Percentiles rank a stretch among this genome's conserved stretches.
Conservation (phyloP, 2,113 vertebrate genomes). For the Cynopterus brachyotis region DNA sequence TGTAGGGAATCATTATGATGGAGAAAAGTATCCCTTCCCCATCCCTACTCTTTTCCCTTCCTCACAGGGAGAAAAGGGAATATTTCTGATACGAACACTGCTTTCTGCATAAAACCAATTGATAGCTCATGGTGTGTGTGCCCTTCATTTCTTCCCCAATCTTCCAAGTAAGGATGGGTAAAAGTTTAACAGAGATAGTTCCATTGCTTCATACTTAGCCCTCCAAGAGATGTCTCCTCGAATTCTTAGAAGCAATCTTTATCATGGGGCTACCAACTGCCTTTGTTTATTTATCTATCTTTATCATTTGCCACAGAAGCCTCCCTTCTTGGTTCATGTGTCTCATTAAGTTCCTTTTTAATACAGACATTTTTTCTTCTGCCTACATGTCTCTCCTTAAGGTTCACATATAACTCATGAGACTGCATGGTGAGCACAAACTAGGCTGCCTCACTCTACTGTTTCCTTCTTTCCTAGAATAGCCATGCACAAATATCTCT, state of each 20-base stretch:
- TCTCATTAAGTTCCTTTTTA: not conserved
- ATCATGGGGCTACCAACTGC: not conserved
- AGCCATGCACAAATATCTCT: not conserved
- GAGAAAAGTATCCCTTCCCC: not conserved
- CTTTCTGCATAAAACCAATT: not conserved
- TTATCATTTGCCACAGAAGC: not conserved
- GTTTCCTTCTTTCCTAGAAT: not conserved
- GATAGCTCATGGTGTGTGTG: not conserved
- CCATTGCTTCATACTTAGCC: not conserved
- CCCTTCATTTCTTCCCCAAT: not conserved
- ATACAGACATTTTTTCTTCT: not conserved
- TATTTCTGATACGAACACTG: not conserved
- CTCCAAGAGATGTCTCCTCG: not conserved
- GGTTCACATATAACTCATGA: not conserved
- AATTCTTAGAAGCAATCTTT: not conserved
- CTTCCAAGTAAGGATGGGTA: not conserved
- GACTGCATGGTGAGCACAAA: not conserved
- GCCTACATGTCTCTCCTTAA: not conserved
- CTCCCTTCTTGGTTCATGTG: not conserved
- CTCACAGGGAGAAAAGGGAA: not conserved
- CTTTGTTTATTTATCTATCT: not conserved
- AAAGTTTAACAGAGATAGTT: not conserved
- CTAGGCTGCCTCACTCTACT: rapidly evolving
- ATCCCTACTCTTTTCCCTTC: not conserved
- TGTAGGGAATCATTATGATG: rapidly evolving